Evolutionary conservation across 2,888 invertebrate genomes (phyloP), one percentile per base, ranked within the genome.

Genomic region (Sylvicola cinctus): DNA sequence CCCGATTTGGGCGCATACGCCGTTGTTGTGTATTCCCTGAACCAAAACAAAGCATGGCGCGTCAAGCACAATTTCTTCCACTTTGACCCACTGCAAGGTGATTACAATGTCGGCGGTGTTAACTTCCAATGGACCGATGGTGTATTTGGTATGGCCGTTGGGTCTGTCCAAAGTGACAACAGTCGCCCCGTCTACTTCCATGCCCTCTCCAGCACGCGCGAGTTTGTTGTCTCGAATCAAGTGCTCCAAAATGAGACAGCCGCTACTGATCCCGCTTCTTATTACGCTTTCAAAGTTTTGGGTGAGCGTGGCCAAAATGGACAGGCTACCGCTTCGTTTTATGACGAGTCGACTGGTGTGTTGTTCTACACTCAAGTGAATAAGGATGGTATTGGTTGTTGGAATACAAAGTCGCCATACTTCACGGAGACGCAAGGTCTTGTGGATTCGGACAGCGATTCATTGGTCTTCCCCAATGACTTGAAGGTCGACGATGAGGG

Each of bases 91-190:
- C 54, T 81, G 15, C 60, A 68, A 45, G 81, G 83, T 3, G 69
- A 78, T 42, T 77, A 75, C 52, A 74, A 73, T 44, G 69, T 84
- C 11, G 75, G 70, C 29, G 81, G 81, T 4, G 65, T 79, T 15
- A 70, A 75, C 49, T 84, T 83, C 67, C 83, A 83, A 50, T 84
- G 81, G 83, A 78, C 76, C 1, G 83, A 84, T 50, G 83, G 83
- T 2, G 66, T 84, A 1, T 81, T 83, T 44, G 77, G 74, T 12
- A 49, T 83, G 41, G 76, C 80, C 2, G 55, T 80, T 13, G 74
- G 72, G 1, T 65, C 66, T 23, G 60, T 62, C 38, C 62, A 65
- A 39, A 55, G 60, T 5, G 65, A 71, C 44, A 67, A 68, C 11
- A 25, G 25, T 11, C 71, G 74, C 40, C 74, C 72, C 15, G 62